These are phyloP conservation scores for Cantharis rufa DNA, from an alignment of 2,888 invertebrate species.

Conservation along the genomic window DNA sequence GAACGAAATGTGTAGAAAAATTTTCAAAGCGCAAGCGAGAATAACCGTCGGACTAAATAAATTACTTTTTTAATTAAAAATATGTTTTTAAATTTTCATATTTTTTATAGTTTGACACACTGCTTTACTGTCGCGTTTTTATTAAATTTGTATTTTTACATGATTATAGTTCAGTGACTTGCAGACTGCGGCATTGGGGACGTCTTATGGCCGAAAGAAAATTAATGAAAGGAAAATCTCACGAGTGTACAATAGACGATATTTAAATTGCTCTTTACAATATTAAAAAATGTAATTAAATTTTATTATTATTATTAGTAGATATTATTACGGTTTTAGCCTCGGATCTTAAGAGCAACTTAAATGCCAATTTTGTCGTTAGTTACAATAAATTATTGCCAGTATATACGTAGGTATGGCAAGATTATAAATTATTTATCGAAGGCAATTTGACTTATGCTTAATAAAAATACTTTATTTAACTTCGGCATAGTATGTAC, in stretches of 20 bases:
- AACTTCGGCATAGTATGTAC: too few relatives aligned
- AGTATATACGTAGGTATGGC: background rate
- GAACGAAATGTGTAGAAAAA: background rate
- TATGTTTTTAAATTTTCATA: background rate
- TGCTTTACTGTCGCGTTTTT: background rate
- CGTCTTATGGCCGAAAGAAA: background rate
- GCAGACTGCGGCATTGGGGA: background rate
- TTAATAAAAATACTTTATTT: too few relatives aligned
- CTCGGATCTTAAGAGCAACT: background rate
- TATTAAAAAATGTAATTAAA: background rate
- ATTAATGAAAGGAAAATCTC: background rate
- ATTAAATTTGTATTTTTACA: background rate
- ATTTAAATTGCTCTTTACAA: background rate
- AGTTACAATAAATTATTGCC: too few relatives aligned
- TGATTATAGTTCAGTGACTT: background rate
- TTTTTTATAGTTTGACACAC: background rate
- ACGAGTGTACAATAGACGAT: background rate
- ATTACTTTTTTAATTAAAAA: background rate
- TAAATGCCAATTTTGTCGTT: background rate
- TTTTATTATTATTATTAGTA: background rate
- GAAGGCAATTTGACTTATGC: too few relatives aligned
- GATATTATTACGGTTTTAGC: background rate
- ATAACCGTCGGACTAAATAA: background rate
- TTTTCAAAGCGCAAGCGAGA: background rate
- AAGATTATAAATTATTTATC: background rate